phyloP scores from a whole-genome alignment of 2,113 vertebrate species.

The Ornithorhynchus anatinus region DNA sequence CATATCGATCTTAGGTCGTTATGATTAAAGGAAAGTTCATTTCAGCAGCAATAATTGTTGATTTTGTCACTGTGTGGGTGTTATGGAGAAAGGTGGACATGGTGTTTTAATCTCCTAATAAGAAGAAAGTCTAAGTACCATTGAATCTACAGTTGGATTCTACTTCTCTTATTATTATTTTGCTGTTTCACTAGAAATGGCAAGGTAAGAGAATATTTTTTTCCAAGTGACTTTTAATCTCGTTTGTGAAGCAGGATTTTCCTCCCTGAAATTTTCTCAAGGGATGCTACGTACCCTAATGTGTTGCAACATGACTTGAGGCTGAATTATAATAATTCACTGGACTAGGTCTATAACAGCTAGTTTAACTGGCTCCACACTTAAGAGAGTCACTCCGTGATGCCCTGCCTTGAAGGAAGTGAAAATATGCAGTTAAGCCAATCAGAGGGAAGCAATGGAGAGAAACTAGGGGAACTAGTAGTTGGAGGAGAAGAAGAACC shows the following conservation, averaged over 20 bases:
- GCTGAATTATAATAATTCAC: too few relatives aligned
- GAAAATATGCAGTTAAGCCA: too few relatives aligned
- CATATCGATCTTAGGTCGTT: neutral
- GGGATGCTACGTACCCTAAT: too few relatives aligned
- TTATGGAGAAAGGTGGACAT: constrained; percentile 8
- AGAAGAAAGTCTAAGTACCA: neutral
- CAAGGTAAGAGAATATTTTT: neutral
- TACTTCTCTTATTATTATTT: neutral
- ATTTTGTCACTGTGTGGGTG: neutral
- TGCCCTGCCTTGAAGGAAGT: too few relatives aligned
- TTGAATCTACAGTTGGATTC: neutral
- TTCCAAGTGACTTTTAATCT: neutral
- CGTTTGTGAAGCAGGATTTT: neutral
- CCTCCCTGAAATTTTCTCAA: neutral
- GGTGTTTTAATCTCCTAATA: constrained; percentile 40
- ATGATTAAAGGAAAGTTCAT: constrained; percentile 28
- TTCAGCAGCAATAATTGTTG: constrained; percentile 28
- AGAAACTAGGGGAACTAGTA: too few relatives aligned
- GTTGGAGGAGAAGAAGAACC: too few relatives aligned
- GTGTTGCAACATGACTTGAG: too few relatives aligned
- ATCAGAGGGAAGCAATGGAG: too few relatives aligned
- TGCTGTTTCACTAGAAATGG: neutral
- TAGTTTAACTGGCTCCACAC: neutral
- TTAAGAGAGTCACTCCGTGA: neutral
- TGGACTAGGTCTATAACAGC: neutral